phyloP scores from a whole-genome alignment of 2,888 invertebrate species.

The Papilio gigon region DNA sequence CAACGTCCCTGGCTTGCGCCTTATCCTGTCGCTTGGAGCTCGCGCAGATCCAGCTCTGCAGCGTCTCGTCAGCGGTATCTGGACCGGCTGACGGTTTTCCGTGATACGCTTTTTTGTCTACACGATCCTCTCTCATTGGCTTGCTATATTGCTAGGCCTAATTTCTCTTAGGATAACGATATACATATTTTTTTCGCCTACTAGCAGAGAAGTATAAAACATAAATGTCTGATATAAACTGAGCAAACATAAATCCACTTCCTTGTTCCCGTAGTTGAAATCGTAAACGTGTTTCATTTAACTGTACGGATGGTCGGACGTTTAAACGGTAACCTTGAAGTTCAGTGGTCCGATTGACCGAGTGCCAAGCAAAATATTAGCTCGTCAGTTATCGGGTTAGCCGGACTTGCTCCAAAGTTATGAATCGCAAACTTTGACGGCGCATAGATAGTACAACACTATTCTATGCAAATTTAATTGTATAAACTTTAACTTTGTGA shows the following conservation, averaged over 20 bases:
- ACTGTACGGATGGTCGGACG: slow-evolving; percentile 27
- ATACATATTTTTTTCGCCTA: too few species aligned
- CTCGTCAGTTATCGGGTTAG: slow-evolving; percentile 48
- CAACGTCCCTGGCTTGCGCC: too few species aligned
- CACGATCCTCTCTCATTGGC: too few species aligned
- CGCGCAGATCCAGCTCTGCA: too few species aligned
- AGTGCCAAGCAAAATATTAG: slow-evolving; percentile 72
- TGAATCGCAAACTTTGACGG: slow-evolving; percentile 39
- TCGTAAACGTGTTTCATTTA: slow-evolving; percentile 19
- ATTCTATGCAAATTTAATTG: slow-evolving; percentile 46
- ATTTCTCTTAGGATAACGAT: too few species aligned
- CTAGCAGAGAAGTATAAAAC: background rate
- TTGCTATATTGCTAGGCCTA: too few species aligned
- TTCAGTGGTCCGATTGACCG: slow-evolving; percentile 57
- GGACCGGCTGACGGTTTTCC: too few species aligned
- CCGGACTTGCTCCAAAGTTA: slow-evolving; percentile 42
- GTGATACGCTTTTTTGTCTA: too few species aligned
- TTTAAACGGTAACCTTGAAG: slow-evolving; percentile 55
- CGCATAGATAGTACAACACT: slow-evolving; percentile 20
- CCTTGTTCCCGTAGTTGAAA: background rate
- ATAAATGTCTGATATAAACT: background rate
- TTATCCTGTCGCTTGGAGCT: too few species aligned
- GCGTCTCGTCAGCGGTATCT: too few species aligned
- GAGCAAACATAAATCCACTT: background rate
- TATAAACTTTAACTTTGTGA: background rate